Conservation (phyloP, 2,797 vertebrate species). For the Lagocephalus sceleratus region DNA sequence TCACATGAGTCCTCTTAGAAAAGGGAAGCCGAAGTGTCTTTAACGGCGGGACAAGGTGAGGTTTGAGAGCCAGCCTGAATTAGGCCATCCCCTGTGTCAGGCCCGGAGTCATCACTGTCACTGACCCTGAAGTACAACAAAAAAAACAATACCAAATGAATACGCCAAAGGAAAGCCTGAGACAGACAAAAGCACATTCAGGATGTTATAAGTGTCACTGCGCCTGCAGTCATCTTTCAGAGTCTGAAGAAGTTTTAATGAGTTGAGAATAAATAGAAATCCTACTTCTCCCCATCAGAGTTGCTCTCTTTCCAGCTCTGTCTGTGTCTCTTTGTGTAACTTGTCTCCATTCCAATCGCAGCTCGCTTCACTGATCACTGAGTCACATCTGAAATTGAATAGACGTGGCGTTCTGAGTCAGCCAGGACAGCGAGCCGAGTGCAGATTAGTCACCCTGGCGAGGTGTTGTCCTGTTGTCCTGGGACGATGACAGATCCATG, state of each 20-base stretch:
- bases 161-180: slow-evolving; percentile 4
- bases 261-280: slow-evolving; percentile 42
- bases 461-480: slow-evolving; percentile 57
- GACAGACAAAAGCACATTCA: slow-evolving; percentile 4
- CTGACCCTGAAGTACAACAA: slow-evolving; percentile 9
- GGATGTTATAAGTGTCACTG: slow-evolving; percentile 17
- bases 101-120: slow-evolving; percentile 38
- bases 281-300: slow-evolving; percentile 3
- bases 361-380: slow-evolving; percentile 60
- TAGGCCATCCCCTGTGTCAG: slow-evolving; percentile 44
- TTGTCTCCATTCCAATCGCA: slow-evolving; percentile 71
- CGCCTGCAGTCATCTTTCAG: slow-evolving; percentile 34
- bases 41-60: slow-evolving; percentile 51
- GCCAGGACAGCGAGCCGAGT: slow-evolving; percentile 67
- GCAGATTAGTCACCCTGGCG: slow-evolving; percentile 69
- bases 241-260: slow-evolving; percentile 57
- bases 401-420: slow-evolving; percentile 73
- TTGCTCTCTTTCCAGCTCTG: slow-evolving; percentile 31
- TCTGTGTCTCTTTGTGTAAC: slow-evolving; percentile 53
- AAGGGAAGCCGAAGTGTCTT: slow-evolving; percentile 1
- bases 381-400: slow-evolving; percentile 71
- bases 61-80: slow-evolving; percentile 53
- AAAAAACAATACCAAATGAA: slow-evolving; percentile 12
- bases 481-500: slow-evolving; percentile 62
- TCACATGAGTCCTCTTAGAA: no score